phyloP scores from a whole-genome alignment of 92 coral and sea anemone genomes.

The Bergia sp. region DNA sequence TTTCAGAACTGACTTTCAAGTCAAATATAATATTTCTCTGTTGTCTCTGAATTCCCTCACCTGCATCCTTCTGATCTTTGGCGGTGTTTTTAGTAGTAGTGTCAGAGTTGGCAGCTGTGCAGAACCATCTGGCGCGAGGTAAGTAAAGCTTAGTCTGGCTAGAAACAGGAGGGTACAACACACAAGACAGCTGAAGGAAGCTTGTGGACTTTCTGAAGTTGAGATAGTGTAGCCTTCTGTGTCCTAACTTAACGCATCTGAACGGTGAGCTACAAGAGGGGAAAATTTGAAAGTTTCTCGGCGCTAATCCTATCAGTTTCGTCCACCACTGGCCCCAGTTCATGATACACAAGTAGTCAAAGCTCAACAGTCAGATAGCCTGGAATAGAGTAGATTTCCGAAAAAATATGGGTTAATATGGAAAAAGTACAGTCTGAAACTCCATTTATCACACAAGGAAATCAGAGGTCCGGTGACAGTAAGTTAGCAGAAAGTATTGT shows the following conservation, averaged over 20 bases:
- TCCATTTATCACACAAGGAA: background rate
- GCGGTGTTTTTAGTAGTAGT: background rate
- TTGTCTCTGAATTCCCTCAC: conserved; percentile 38
- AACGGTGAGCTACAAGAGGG: background rate
- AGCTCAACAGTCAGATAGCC: background rate
- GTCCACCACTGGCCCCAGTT: background rate
- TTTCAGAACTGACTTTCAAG: conserved; percentile 47
- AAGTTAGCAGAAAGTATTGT: too few species aligned
- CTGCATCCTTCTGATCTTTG: conserved; percentile 33
- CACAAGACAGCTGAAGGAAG: background rate
- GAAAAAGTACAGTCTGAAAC: background rate
- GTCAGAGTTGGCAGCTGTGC: background rate
- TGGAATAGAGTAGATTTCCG: background rate
- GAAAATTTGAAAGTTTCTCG: background rate
- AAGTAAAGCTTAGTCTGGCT: background rate
- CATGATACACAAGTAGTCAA: background rate
- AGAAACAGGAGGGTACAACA: background rate
- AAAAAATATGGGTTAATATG: background rate
- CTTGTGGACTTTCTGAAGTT: background rate
- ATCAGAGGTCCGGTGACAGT: too few species aligned
- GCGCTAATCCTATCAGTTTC: background rate
- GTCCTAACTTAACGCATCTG: background rate
- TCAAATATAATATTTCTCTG: conserved; percentile 46
- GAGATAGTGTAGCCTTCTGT: background rate
- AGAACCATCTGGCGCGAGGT: background rate